A percentile compares a stretch with the other conserved stretches of the same genome.
Evolutionary conservation across 2,888 invertebrate species (phyloP).

Genomic region (Thecocarcelia acutangulata): DNA sequence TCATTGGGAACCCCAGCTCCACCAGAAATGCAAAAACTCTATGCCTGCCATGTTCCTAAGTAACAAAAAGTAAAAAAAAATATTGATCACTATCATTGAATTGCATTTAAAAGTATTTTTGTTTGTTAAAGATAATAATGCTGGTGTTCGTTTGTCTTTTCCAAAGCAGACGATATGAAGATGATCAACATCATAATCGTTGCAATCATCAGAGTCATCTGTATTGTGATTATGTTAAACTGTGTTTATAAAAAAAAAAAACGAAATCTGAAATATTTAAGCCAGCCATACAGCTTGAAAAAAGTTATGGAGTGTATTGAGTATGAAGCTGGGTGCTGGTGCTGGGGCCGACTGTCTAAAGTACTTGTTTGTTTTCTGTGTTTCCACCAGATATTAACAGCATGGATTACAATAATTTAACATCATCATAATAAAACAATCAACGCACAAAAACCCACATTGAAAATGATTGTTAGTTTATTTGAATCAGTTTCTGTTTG

Average conservation of each 20-base stretch:
- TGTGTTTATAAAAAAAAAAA: not conserved
- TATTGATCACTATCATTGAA: slow-evolving; percentile 72
- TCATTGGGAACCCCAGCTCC: slow-evolving; percentile 16
- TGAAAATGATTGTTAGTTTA: slow-evolving; percentile 19
- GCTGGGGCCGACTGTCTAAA: slow-evolving; percentile 36
- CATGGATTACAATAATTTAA: slow-evolving; percentile 80
- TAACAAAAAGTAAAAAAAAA: slow-evolving; percentile 53
- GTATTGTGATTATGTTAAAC: slow-evolving; percentile 37
- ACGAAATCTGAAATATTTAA: too few species aligned
- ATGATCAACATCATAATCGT: slow-evolving; percentile 66
- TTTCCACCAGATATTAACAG: slow-evolving; percentile 73
- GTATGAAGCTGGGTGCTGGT: too few species aligned
- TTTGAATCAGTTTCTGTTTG: not conserved
- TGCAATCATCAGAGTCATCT: slow-evolving; percentile 37
- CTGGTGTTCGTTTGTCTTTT: slow-evolving; percentile 56
- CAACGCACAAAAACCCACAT: slow-evolving; percentile 75
- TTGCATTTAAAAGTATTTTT: slow-evolving; percentile 67
- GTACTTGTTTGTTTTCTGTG: slow-evolving; percentile 27
- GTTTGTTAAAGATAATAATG: slow-evolving; percentile 64
- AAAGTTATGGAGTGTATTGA: too few species aligned
- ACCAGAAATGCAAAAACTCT: not conserved
- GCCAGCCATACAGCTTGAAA: too few species aligned
- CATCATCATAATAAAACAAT: slow-evolving; percentile 81
- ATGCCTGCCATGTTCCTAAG: not conserved
- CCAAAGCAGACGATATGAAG: slow-evolving; percentile 70